Evolutionary conservation across 1,140 invertebrate species (phyloP), one percentile per base, ranked within the genome.

Genomic region (Pomacea maculata): DNA sequence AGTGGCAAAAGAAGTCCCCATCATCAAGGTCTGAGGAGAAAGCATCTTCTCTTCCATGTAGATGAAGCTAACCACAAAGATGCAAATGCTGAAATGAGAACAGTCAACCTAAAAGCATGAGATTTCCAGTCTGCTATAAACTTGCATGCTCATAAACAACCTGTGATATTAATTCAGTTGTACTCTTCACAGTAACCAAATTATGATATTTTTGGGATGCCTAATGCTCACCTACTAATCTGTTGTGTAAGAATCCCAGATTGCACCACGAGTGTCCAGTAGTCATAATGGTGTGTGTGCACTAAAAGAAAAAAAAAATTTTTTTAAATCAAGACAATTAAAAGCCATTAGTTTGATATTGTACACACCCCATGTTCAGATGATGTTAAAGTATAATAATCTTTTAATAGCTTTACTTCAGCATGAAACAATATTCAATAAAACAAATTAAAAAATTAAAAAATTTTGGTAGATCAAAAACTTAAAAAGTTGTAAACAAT

Each of bases 181-280:
- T 61, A 14, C 9, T 61, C 57, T 61, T 61, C 57, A 61, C 67
- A 8, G 29, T 12, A 70, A n/a, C 12, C 11, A 14, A 70, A 70
- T 21, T 8, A 34, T 70, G 12, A n/a, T 12, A 12, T 70, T 70
- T 70, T 25, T 8, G 29, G 63, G n/a, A 21, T 45, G 52, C 17
- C 5, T 19, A 25, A 14, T 29, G 17, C 54, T 45, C 82, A 89
- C 87, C 89, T 88, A 84, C 87, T 87, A 15, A 91, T 84, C 71
- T 91, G 90, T 72, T 91, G 90, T 17, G 88, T 89, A 29, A 91
- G 84, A 63, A 86, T 85, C 52, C 88, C 89, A 72, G 90, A 90
- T 70, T 87, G 86, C n/a, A 79, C 82, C 12, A 90, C 85, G 57
- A 90, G 86, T n/a, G 83, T 82, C 86, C 86, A 88, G 81, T 90